A percentile compares a stretch with the other conserved stretches of the same genome.
Evolutionary conservation across 1,140 invertebrate genomes (phyloP).

Genomic region (Eupristina koningsbergeri): DNA sequence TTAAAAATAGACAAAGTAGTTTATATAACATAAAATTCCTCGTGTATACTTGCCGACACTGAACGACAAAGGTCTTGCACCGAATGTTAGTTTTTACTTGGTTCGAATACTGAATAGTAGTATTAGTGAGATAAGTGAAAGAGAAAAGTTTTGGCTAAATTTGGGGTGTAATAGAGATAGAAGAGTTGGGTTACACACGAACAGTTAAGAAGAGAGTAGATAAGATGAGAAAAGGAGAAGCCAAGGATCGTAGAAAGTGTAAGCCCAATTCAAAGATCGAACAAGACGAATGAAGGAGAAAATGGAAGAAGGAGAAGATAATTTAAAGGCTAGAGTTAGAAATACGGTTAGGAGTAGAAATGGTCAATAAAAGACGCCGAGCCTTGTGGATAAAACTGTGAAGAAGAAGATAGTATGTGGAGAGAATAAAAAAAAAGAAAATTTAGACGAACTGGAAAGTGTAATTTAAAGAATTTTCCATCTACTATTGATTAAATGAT

Average conservation of each 20-base stretch:
- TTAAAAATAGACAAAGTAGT: slow-evolving; percentile 9
- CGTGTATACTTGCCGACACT: not conserved
- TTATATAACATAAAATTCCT: not conserved
- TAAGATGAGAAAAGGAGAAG: slow-evolving; percentile 3
- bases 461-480: not conserved
- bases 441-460: not conserved
- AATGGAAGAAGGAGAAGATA: slow-evolving; percentile 21
- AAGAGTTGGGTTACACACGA: not conserved
- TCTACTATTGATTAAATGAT: not conserved
- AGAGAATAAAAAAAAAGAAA: not conserved
- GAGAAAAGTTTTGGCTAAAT: slow-evolving; percentile 35
- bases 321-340: slow-evolving; percentile 39
- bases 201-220: not conserved
- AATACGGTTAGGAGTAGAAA: slow-evolving; percentile 37
- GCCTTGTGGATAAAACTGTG: not conserved
- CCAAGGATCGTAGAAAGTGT: slow-evolving; percentile 31
- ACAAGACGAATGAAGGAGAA: slow-evolving; percentile 33
- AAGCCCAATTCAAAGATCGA: slow-evolving; percentile 19
- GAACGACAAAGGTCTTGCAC: not conserved
- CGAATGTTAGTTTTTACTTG: slow-evolving; percentile 24
- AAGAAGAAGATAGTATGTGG: not conserved
- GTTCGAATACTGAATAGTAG: not conserved
- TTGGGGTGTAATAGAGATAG: not conserved
- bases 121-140: slow-evolving; percentile 33
- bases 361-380: slow-evolving; percentile 31